Evolutionary conservation across 2,797 vertebrate genomes (phyloP).

Genomic region (Squalus acanthias): DNA sequence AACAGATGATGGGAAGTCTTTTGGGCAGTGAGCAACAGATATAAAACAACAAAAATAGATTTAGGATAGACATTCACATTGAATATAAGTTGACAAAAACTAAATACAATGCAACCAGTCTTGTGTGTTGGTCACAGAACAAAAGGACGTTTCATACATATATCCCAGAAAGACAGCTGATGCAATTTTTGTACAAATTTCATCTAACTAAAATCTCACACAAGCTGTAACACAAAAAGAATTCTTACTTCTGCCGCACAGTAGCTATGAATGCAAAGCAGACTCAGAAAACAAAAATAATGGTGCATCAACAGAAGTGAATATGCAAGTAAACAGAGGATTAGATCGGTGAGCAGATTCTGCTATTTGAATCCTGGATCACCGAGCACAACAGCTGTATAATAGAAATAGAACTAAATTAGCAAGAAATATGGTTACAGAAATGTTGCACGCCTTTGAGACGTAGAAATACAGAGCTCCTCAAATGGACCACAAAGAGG

Average conservation of each 20-base stretch:
- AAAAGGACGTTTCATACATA: background rate
- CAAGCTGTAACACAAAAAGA: background rate
- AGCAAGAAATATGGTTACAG: background rate
- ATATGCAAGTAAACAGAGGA: background rate
- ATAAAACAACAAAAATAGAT: background rate
- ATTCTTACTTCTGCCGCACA: background rate
- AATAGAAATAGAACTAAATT: background rate
- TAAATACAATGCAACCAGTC: background rate
- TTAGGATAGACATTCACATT: background rate
- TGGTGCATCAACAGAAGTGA: background rate
- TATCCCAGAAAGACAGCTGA: background rate
- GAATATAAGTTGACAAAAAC: background rate
- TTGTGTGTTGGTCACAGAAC: background rate
- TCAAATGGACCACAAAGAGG: background rate
- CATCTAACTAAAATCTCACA: background rate
- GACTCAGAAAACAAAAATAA: background rate
- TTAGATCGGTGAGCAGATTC: background rate
- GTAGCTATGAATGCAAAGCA: background rate
- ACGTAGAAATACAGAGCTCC: background rate
- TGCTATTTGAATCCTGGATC: background rate
- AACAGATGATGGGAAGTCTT: background rate
- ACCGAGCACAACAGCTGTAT: too few relatives aligned
- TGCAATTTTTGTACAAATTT: background rate
- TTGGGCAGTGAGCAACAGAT: background rate
- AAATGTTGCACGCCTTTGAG: too few relatives aligned